phyloP scores from a whole-genome alignment of 2,113 vertebrate species.

The Neogale vison region DNA sequence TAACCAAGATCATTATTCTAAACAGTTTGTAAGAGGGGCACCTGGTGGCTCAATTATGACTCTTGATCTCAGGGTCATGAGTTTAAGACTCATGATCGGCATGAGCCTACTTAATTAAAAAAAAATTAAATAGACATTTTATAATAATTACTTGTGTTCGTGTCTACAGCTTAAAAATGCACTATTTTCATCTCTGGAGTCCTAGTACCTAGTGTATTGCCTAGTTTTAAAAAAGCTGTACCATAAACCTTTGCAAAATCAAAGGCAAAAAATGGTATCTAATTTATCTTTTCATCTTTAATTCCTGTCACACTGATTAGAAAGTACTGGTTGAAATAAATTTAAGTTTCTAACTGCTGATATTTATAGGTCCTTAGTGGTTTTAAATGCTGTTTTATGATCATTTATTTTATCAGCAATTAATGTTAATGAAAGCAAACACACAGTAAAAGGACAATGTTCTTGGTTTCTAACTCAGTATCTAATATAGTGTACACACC shows the following conservation, averaged over 20 bases:
- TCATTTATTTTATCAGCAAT: conserved; percentile 11
- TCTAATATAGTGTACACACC: not conserved
- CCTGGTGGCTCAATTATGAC: not conserved
- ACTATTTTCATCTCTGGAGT: not conserved
- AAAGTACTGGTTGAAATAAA: conserved; percentile 12
- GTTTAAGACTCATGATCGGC: not conserved
- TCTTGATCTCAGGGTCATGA: not conserved
- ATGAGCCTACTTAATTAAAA: not conserved
- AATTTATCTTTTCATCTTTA: conserved; percentile 35
- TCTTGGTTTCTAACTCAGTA: not conserved
- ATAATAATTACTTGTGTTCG: not conserved
- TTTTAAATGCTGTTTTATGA: conserved; percentile 29
- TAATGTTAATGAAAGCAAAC: conserved; percentile 44
- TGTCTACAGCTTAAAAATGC: conserved; percentile 24
- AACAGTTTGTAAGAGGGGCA: not conserved
- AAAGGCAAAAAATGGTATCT: not conserved
- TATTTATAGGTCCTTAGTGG: not conserved
- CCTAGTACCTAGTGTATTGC: not conserved
- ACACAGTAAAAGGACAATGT: not conserved
- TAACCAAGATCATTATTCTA: not conserved
- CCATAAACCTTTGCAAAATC: conserved; percentile 8
- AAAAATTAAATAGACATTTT: not conserved
- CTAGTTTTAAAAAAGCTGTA: not conserved
- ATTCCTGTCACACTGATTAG: not conserved
- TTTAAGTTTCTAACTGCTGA: not conserved